Evolutionary conservation across 2,888 invertebrate genomes (phyloP).

Genomic region (Willowsia nigromaculata): DNA sequence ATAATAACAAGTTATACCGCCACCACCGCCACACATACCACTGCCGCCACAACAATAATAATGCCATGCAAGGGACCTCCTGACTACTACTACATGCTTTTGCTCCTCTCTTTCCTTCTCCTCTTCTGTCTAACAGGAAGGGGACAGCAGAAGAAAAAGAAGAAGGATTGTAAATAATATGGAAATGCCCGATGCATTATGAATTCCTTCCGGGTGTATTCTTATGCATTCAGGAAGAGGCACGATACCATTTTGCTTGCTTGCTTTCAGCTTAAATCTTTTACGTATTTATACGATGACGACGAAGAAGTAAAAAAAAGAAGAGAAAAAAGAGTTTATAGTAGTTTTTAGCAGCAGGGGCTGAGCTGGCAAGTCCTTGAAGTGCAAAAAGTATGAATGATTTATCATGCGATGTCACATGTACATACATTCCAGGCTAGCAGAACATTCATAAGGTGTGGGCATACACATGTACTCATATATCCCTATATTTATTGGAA

Average conservation of each 20-base stretch:
- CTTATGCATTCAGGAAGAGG: conserved; percentile 73
- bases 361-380: conserved; percentile 73
- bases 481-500: background rate
- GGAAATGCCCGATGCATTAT: conserved; percentile 73
- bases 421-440: conserved; percentile 48
- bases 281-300: conserved; percentile 59
- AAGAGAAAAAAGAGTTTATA: conserved; percentile 64
- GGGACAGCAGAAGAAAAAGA: conserved; percentile 61
- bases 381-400: conserved; percentile 73
- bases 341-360: conserved; percentile 72
- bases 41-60: conserved; percentile 64
- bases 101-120: conserved; percentile 2
- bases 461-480: background rate
- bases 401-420: conserved; percentile 73
- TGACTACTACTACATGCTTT: conserved; percentile 25
- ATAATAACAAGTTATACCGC: conserved; percentile 54
- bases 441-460: conserved; percentile 2
- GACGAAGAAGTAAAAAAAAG: conserved; percentile 12
- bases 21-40: conserved; percentile 46
- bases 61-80: conserved; percentile 49
- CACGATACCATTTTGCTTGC: conserved; percentile 69
- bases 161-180: conserved; percentile 71
- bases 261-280: conserved; percentile 61
- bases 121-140: conserved; percentile 58
- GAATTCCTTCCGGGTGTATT: conserved; percentile 74